Evolutionary conservation across 2,797 vertebrate species (phyloP).

Genomic region (Odontamblyopus lacepedii): DNA sequence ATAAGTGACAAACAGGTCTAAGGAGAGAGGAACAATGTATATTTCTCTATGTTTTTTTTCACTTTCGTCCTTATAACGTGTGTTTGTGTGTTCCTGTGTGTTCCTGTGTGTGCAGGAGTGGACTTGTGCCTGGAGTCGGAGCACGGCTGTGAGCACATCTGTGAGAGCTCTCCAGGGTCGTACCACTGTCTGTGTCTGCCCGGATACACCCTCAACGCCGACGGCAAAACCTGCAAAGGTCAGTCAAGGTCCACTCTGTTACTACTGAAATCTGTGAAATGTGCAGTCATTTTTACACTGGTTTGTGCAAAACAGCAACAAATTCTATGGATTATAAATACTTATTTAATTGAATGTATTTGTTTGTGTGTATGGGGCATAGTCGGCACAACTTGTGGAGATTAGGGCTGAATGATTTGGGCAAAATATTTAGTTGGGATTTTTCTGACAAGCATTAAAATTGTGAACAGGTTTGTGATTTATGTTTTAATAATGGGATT

Average conservation of each 20-base stretch:
- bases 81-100: not conserved
- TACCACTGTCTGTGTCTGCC: slow-evolving; percentile 88
- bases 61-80: not conserved
- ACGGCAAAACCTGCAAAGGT: slow-evolving; percentile 89
- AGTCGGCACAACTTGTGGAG: too few relatives aligned
- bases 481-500: too few relatives aligned
- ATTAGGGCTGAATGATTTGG: too few relatives aligned
- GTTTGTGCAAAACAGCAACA: not conserved
- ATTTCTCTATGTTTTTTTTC: not conserved
- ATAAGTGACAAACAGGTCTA: not conserved
- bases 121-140: slow-evolving; percentile 84
- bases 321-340: not conserved
- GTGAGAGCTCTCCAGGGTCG: slow-evolving; percentile 82
- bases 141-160: slow-evolving; percentile 91
- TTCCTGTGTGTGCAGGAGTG: slow-evolving; percentile 69
- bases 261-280: not conserved
- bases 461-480: too few relatives aligned
- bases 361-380: too few relatives aligned
- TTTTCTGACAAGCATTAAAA: too few relatives aligned
- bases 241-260: slow-evolving; percentile 7
- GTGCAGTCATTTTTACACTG: not conserved
- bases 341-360: too few relatives aligned
- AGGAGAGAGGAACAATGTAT: not conserved
- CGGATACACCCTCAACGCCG: slow-evolving; percentile 84
- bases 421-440: too few relatives aligned